Percentiles rank a stretch among this genome's conserved stretches.
phyloP scores from a whole-genome alignment of 2,113 vertebrate species.

The Gallinago paraguaiae region DNA sequence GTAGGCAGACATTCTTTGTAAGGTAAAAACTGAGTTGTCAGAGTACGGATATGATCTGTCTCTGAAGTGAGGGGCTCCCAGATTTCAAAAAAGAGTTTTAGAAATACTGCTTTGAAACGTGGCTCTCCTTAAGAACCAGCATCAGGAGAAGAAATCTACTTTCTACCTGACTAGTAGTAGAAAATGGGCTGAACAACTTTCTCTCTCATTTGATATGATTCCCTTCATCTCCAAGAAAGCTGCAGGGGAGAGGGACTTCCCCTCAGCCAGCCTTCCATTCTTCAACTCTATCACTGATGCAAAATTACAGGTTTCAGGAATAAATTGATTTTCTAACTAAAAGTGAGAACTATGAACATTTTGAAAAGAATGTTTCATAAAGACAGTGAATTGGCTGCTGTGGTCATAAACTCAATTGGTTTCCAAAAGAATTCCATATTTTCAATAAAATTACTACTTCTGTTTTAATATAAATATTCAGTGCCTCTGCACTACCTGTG shows the following conservation, averaged over 20 bases:
- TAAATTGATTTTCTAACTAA: neutral
- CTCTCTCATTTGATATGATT: neutral
- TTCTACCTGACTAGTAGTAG: neutral
- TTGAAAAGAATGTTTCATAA: neutral
- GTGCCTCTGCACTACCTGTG: neutral
- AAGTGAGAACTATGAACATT: neutral
- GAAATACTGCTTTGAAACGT: neutral
- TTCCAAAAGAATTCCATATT: neutral
- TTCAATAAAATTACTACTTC: neutral
- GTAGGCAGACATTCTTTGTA: neutral
- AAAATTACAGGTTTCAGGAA: neutral
- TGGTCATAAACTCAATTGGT: neutral
- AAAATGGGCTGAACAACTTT: neutral
- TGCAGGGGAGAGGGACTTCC: neutral
- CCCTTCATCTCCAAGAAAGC: neutral
- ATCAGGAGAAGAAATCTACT: neutral
- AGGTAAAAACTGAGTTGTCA: neutral
- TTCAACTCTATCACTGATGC: neutral
- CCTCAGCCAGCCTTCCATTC: neutral
- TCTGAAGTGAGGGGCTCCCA: neutral
- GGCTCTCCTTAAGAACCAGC: neutral
- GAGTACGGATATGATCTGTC: neutral
- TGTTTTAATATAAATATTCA: neutral
- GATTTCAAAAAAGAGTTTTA: neutral
- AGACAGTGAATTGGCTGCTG: neutral